These are phyloP conservation scores for Azorinus chamasolen DNA, from an alignment of 2,888 invertebrate species.

Conservation along the genomic window DNA sequence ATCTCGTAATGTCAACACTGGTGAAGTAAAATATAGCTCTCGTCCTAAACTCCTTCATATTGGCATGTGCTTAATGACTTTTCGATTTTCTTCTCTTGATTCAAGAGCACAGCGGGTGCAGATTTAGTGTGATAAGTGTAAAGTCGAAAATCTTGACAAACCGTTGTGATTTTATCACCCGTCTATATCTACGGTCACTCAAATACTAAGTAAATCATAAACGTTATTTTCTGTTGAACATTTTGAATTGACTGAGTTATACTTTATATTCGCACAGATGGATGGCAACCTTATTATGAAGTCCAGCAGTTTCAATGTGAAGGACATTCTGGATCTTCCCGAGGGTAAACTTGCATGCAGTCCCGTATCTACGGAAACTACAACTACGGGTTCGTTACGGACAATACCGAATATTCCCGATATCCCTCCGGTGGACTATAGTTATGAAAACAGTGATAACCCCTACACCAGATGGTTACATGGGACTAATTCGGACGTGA, in stretches of 20 bases:
- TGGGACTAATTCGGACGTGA: conserved; percentile 76
- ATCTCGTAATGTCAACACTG: conserved; percentile 59
- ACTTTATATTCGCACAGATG: conserved; percentile 64
- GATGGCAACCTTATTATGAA: conserved; percentile 88
- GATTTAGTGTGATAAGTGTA: conserved; percentile 55
- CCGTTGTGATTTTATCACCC: too few relatives aligned
- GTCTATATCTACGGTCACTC: too few relatives aligned
- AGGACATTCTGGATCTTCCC: conserved; percentile 96
- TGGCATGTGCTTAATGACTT: conserved; percentile 63
- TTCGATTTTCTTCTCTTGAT: conserved; percentile 60
- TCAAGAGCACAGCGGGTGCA: conserved; percentile 59
- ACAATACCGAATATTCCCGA: conserved; percentile 68
- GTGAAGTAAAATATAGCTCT: conserved; percentile 63
- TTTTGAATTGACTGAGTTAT: too few relatives aligned
- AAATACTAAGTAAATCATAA: too few relatives aligned
- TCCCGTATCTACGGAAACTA: conserved; percentile 62
- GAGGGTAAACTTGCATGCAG: conserved; percentile 87
- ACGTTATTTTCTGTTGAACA: too few relatives aligned
- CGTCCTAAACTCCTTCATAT: conserved; percentile 62
- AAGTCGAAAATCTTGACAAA: too few relatives aligned
- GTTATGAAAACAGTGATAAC: conserved; percentile 86
- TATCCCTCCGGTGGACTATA: conserved; percentile 63
- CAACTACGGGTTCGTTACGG: conserved; percentile 63
- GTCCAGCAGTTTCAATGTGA: conserved; percentile 95
- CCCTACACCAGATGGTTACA: conserved; percentile 87